phyloP scores from a whole-genome alignment of 2,888 invertebrate species.

The Macrosoma leucophasiata region DNA sequence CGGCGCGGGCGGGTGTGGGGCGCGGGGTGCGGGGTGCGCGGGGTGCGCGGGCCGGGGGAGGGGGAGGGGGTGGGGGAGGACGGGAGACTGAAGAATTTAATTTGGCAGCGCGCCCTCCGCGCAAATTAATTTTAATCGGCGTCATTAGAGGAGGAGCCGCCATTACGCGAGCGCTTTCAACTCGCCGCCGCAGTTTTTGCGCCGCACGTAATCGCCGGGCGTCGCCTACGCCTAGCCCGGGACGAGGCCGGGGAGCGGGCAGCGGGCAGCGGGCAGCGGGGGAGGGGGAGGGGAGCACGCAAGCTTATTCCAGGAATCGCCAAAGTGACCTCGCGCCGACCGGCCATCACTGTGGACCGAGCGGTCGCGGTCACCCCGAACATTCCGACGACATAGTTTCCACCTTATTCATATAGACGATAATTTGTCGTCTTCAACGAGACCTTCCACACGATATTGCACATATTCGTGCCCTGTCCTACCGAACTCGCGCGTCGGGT shows the following conservation, averaged over 20 bases:
- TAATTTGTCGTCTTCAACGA: conserved; percentile 18
- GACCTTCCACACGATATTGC: not conserved
- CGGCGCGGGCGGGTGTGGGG: conserved; percentile 18
- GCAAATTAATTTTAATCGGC: conserved; percentile 71
- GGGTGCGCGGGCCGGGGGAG: conserved; percentile 10
- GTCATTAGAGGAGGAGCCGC: conserved; percentile 48
- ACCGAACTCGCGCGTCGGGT: not conserved
- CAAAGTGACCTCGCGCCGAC: conserved; percentile 7
- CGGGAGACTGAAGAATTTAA: conserved; percentile 50
- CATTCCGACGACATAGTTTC: not conserved
- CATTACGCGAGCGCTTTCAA: conserved; percentile 29
- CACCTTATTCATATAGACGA: conserved; percentile 31
- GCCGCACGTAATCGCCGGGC: conserved; percentile 16
- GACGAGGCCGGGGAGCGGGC: no score
- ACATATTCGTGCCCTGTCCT: not conserved
- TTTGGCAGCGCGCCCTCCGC: conserved; percentile 47
- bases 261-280: no score
- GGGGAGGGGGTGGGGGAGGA: conserved; percentile 15
- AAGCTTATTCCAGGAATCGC: conserved; percentile 23
- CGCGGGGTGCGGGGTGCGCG: conserved; percentile 7
- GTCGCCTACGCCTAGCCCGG: conserved; percentile 33
- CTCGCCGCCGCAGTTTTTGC: conserved; percentile 34
- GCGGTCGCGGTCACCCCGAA: conserved; percentile 13
- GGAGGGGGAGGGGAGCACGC: no score
- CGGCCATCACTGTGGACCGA: no score